phyloP scores from a whole-genome alignment of 2,888 invertebrate species.

The Dicycla oo region DNA sequence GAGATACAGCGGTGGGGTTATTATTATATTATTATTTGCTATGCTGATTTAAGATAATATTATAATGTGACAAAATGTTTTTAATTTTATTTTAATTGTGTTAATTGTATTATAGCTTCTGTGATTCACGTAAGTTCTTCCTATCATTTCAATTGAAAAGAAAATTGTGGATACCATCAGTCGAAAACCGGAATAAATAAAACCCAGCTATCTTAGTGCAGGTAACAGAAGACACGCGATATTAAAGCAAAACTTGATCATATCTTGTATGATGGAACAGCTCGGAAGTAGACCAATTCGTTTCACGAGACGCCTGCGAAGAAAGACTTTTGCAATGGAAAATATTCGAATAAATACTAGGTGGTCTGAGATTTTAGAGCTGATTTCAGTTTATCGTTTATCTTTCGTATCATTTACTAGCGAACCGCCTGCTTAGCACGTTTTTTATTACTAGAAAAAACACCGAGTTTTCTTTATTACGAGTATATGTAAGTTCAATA shows the following conservation, averaged over 20 bases:
- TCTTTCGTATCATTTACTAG: not conserved
- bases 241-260: conserved; percentile 10
- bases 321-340: not conserved
- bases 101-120: not conserved
- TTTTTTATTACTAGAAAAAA: no score
- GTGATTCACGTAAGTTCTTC: not conserved
- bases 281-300: conserved; percentile 17
- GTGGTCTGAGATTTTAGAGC: not conserved
- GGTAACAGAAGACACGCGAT: conserved; percentile 34
- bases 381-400: not conserved
- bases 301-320: not conserved
- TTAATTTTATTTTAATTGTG: no score
- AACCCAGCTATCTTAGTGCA: not conserved
- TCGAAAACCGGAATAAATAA: conserved; percentile 4
- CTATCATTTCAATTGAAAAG: not conserved
- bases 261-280: conserved; percentile 36
- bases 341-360: not conserved
- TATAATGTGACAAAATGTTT: no score
- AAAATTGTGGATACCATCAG: not conserved
- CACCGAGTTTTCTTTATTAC: no score
- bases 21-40: no score
- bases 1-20: no score
- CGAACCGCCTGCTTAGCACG: not conserved
- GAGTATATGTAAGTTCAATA: no score
- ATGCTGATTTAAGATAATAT: not conserved